A percentile compares a stretch with the other conserved stretches of the same genome.
These are phyloP conservation scores for Leucophenga maculata DNA, from an alignment of 2,888 invertebrate species.

Conservation along the genomic window DNA sequence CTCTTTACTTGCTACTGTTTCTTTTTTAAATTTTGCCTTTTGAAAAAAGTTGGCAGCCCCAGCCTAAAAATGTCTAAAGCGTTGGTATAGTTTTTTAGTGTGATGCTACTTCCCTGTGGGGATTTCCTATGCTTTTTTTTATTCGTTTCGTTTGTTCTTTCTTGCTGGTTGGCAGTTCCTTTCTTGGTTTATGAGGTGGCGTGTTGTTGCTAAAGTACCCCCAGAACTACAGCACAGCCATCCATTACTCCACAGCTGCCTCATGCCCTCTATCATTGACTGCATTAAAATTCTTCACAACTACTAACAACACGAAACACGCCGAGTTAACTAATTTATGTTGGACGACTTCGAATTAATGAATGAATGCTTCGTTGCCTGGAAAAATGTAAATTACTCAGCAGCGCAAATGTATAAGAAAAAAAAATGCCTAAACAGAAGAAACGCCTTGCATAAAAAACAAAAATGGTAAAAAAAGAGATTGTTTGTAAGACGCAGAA, in stretches of 20 bases:
- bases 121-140: slow-evolving; percentile 10
- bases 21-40: background rate
- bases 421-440: background rate
- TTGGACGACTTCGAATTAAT: slow-evolving; percentile 64
- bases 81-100: slow-evolving; percentile 28
- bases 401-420: background rate
- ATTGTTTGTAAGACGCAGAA: background rate
- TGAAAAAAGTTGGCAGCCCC: slow-evolving; percentile 26
- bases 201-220: background rate
- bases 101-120: slow-evolving; percentile 25
- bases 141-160: background rate
- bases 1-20: background rate
- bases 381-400: slow-evolving; percentile 22
- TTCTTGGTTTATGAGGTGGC: slow-evolving; percentile 4
- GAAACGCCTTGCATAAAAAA: background rate
- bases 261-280: slow-evolving; percentile 29
- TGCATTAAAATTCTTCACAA: slow-evolving; percentile 62
- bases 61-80: slow-evolving; percentile 29
- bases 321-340: slow-evolving; percentile 65
- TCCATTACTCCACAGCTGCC: slow-evolving; percentile 30
- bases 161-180: background rate
- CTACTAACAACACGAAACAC: slow-evolving; percentile 36
- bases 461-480: background rate
- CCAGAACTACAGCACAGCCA: background rate
- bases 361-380: slow-evolving; percentile 41